Conservation (phyloP, 2,113 vertebrate genomes). For the Aphelocoma coerulescens region DNA sequence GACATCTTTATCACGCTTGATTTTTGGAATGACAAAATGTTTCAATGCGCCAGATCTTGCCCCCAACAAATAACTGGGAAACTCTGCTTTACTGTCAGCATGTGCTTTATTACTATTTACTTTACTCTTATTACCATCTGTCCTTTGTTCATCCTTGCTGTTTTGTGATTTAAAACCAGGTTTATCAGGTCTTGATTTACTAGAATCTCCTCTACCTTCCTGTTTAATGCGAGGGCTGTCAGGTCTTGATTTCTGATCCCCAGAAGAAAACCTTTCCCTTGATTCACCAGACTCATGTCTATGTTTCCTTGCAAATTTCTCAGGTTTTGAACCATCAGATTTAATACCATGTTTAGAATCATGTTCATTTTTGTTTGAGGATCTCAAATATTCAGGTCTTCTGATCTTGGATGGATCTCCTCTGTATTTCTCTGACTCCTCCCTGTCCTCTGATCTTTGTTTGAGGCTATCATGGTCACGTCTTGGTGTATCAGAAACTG, state of each 20-base stretch:
- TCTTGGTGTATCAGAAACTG: conserved; percentile 68
- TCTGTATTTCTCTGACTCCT: conserved; percentile 76
- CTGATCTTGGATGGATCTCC: conserved; percentile 76
- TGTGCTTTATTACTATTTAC: conserved; percentile 81
- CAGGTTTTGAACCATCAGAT: conserved; percentile 75
- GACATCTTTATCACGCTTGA: conserved; percentile 86
- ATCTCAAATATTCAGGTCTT: conserved; percentile 84
- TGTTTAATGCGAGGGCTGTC: conserved; percentile 84
- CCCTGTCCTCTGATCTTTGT: conserved; percentile 77
- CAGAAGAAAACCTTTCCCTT: conserved; percentile 78
- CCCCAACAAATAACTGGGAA: conserved; percentile 90
- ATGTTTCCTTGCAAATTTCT: conserved; percentile 82
- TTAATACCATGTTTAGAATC: conserved; percentile 74
- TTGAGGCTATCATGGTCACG: conserved; percentile 77
- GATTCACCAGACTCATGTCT: conserved; percentile 82
- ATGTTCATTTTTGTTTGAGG: conserved; percentile 79
- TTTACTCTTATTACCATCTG: conserved; percentile 79
- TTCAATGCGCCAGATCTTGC: conserved; percentile 87
- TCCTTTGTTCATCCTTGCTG: conserved; percentile 78
- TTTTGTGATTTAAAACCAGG: conserved; percentile 71
- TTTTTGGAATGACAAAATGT: conserved; percentile 98
- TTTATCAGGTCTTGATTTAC: conserved; percentile 78
- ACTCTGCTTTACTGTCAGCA: conserved; percentile 81
- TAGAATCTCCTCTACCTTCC: conserved; percentile 78
- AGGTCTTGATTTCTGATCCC: conserved; percentile 78